Conservation (phyloP, 1,140 invertebrate genomes). For the Drosophila paulistorum region DNA sequence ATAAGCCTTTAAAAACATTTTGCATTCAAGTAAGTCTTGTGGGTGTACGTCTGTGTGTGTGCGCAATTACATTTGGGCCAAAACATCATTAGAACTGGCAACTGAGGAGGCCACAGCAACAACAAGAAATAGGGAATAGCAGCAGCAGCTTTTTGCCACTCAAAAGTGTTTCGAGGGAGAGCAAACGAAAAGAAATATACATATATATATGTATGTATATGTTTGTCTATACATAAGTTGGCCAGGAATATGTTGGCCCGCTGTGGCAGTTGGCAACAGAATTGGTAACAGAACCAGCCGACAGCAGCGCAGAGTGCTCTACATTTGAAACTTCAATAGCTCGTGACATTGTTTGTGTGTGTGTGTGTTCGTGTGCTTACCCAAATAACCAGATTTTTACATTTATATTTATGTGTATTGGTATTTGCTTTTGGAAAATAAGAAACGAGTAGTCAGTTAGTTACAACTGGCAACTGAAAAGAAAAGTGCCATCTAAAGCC, state of each 20-base stretch:
- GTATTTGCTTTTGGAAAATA: background rate
- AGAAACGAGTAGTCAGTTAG: constrained; percentile 28
- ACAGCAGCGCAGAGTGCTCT: constrained; percentile 60
- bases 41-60: constrained; percentile 25
- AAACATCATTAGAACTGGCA: constrained; percentile 46
- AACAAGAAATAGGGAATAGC: constrained; percentile 9
- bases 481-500: constrained; percentile 51
- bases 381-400: constrained; percentile 33
- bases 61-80: constrained; percentile 56
- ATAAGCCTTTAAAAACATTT: constrained; percentile 57
- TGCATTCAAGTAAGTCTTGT: constrained; percentile 46
- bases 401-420: background rate
- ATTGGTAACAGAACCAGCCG: constrained; percentile 18
- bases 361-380: constrained; percentile 24
- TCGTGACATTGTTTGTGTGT: constrained; percentile 75
- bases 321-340: constrained; percentile 77
- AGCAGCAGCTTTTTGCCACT: constrained; percentile 29
- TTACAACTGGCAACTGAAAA: constrained; percentile 45
- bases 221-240: constrained; percentile 45
- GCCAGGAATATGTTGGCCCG: constrained; percentile 67
- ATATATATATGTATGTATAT: background rate
- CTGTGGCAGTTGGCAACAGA: constrained; percentile 58
- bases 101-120: background rate
- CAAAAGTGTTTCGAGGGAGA: background rate
- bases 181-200: constrained; percentile 36